Conservation (phyloP, 2,113 vertebrate species). For the Notechis scutatus region DNA sequence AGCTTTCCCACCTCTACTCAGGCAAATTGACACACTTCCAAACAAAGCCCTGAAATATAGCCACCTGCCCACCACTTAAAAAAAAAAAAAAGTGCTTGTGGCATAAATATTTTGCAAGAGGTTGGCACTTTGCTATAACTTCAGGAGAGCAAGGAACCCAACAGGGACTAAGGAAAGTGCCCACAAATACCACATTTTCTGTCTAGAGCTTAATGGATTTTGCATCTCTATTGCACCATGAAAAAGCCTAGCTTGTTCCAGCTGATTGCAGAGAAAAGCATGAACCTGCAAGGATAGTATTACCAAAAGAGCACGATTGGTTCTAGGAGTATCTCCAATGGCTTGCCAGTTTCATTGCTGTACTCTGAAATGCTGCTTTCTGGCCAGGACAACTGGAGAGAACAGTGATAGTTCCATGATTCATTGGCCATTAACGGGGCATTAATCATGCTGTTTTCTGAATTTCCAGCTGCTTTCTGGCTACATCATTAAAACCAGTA, state of each 20-base stretch:
- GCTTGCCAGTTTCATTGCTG: slow-evolving; percentile 4
- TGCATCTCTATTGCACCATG: background rate
- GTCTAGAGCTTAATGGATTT: background rate
- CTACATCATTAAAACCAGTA: slow-evolving; percentile 24
- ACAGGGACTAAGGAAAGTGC: background rate
- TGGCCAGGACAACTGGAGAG: slow-evolving; percentile 36
- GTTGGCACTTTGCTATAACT: background rate
- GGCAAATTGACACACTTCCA: background rate
- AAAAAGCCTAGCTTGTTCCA: background rate
- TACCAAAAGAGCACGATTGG: slow-evolving; percentile 1
- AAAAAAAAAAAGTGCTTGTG: background rate
- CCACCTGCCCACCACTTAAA: background rate
- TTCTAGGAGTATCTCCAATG: background rate
- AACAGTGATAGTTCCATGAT: slow-evolving; percentile 47
- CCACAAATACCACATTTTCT: background rate
- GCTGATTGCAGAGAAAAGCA: background rate
- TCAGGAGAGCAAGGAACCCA: background rate
- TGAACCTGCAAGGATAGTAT: background rate
- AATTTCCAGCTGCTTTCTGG: slow-evolving; percentile 52
- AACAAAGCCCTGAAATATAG: background rate
- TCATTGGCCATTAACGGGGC: slow-evolving; percentile 33
- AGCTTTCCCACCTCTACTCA: background rate
- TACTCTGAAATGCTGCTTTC: slow-evolving; percentile 32
- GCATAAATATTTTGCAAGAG: background rate
- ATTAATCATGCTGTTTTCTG: slow-evolving; percentile 35